phyloP scores from a whole-genome alignment of 2,113 vertebrate genomes.

The Lonchura striata region DNA sequence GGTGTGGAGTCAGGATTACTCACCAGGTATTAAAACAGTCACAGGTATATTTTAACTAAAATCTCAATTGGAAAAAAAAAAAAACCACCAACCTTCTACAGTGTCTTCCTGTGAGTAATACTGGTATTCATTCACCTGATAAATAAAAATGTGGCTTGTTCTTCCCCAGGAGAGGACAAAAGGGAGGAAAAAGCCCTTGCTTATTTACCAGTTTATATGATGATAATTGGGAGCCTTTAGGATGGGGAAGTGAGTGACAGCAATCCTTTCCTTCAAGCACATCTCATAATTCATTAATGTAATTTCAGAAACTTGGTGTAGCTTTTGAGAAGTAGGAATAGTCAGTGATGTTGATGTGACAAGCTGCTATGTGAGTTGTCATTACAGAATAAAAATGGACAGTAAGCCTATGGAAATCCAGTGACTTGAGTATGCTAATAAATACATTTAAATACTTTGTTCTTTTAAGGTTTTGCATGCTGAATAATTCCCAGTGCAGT shows the following conservation, averaged over 20 bases:
- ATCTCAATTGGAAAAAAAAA: background rate
- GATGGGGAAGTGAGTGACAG: background rate
- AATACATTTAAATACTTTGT: background rate
- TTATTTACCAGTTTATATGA: background rate
- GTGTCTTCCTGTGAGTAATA: background rate
- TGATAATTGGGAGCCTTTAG: background rate
- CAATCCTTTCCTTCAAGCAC: background rate
- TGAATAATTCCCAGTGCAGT: background rate
- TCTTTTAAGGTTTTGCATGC: background rate
- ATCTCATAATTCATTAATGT: background rate
- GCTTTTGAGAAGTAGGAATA: background rate
- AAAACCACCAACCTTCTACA: background rate
- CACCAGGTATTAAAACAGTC: background rate
- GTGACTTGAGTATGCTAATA: background rate
- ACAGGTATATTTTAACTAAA: background rate
- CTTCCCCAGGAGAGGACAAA: background rate
- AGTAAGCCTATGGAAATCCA: background rate
- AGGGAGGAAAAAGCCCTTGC: background rate
- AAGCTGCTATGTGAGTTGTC: background rate
- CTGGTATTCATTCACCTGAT: background rate
- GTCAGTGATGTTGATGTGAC: background rate
- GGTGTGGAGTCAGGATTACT: background rate
- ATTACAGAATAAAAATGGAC: background rate
- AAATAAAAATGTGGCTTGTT: background rate
- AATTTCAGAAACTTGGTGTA: background rate